phyloP scores from a whole-genome alignment of 1,140 invertebrate species.

The Brachionus asplanchnoidis region DNA sequence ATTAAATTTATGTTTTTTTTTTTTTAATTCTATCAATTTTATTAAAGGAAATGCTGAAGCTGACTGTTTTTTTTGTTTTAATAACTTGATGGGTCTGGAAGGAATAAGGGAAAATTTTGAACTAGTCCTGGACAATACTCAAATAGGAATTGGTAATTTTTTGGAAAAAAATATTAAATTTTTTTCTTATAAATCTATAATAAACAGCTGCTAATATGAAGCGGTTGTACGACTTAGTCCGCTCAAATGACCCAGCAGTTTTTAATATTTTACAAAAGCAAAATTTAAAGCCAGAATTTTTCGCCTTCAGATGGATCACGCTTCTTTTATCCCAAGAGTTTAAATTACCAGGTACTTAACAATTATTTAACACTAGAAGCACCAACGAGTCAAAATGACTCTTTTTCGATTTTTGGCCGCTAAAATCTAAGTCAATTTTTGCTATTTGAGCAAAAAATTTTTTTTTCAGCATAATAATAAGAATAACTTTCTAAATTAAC shows the following conservation, averaged over 20 bases:
- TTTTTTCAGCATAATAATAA: no score
- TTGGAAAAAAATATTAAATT: slow-evolving; percentile 67
- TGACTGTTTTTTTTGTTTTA: slow-evolving; percentile 96
- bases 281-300: slow-evolving; percentile 87
- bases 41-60: slow-evolving; percentile 82
- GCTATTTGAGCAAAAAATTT: no score
- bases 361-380: background rate
- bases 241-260: slow-evolving; percentile 70
- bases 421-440: no score
- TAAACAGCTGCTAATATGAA: slow-evolving; percentile 54
- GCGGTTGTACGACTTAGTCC: slow-evolving; percentile 69
- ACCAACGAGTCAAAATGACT: no score
- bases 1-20: no score
- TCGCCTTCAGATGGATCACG: slow-evolving; percentile 92
- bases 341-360: slow-evolving; percentile 65
- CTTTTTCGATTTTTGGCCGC: no score
- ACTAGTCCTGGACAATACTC: slow-evolving; percentile 79
- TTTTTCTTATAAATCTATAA: slow-evolving; percentile 64
- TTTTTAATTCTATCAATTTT: no score
- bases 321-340: slow-evolving; percentile 95
- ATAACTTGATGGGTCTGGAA: slow-evolving; percentile 76
- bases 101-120: slow-evolving; percentile 97
- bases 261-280: slow-evolving; percentile 71
- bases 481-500: no score
- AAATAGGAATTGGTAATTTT: slow-evolving; percentile 60